Evolutionary conservation across 2,888 invertebrate genomes (phyloP).

Genomic region (Phrixothrix hirtus): DNA sequence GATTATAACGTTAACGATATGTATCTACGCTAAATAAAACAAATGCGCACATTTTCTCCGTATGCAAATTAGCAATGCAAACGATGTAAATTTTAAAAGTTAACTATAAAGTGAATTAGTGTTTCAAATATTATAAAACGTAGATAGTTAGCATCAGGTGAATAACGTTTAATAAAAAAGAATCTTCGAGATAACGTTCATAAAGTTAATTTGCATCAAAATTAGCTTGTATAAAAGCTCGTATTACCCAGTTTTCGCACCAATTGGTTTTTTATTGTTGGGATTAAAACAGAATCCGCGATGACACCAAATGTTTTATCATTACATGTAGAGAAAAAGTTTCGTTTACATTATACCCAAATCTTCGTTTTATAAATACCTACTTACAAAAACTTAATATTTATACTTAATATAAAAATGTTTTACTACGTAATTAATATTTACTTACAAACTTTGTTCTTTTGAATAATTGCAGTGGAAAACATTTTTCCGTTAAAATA

Average conservation of each 20-base stretch:
- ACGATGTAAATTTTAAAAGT: no score
- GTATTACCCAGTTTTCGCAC: conserved; percentile 36
- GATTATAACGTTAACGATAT: no score
- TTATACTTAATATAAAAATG: no score
- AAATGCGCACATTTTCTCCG: no score
- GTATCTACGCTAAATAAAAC: no score
- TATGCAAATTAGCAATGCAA: no score
- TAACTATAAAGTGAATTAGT: no score
- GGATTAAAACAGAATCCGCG: conserved; percentile 50
- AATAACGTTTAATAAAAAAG: conserved; percentile 20
- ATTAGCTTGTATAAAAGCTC: conserved; percentile 24
- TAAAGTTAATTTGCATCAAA: conserved; percentile 29
- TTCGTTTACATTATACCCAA: conserved; percentile 11
- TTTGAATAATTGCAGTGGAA: background rate
- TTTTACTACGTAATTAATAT: no score
- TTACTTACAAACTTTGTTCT: no score
- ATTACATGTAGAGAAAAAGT: conserved; percentile 35
- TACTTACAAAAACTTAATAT: no score
- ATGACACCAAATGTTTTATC: conserved; percentile 49
- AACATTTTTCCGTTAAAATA: conserved; percentile 10
- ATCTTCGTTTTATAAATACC: conserved; percentile 5
- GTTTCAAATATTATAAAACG: no score
- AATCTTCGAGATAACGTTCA: conserved; percentile 24
- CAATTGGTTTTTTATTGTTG: conserved; percentile 49
- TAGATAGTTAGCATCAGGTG: no score